Evolutionary conservation across 2,113 vertebrate genomes (phyloP), one percentile per base, ranked within the genome.

Genomic region (Patagioenas fasciata): DNA sequence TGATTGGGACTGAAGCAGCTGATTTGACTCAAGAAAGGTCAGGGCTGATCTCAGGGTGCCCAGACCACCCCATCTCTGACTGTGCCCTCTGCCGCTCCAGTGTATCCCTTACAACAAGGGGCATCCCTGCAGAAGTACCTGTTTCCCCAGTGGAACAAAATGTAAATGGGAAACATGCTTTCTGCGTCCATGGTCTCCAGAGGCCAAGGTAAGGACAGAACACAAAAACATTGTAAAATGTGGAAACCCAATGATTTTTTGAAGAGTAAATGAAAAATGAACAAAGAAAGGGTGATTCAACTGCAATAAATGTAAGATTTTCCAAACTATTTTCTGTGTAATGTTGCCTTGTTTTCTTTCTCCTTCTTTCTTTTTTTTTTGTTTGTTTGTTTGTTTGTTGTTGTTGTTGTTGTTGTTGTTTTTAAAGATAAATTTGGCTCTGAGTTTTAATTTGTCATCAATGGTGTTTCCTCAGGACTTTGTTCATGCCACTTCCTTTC

Each of bases 141-240:
- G 6, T 29, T 84, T 60, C 62, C 3, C 1, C 15, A 34, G 36
- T 31, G 23, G 31, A 91, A 57, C 40, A 36, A 69, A 28, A 7
- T 8, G 20, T 19, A 57, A 57, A 21, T 6, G 34, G 82, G 29
- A 50, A 89, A 16, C 23, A 11, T 0, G 0, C 10, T 48, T 65
- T 25, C 50, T 61, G 32, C 31, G 29, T 5, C 54, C 47, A 4
- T 6, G 28, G 72, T 24, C 38, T n/a, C 11, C 42, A 28, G 48
- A 26, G 23, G 31, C 44, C 42, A 40, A 69, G 20, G 62, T 32
- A 53, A 80, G 40, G 40, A 65, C 2, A 16, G 53, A 77, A 50
- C 13, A 53, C 4, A 40, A n/a, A 29, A 17, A 12, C 8, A 7
- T 6, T 60, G 72, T 32, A 42, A 69, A 88, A 77, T 29, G 18